A percentile compares a stretch with the other conserved stretches of the same genome.
phyloP scores from a whole-genome alignment of 2,113 vertebrate species.

The Cyrtonyx montezumae region DNA sequence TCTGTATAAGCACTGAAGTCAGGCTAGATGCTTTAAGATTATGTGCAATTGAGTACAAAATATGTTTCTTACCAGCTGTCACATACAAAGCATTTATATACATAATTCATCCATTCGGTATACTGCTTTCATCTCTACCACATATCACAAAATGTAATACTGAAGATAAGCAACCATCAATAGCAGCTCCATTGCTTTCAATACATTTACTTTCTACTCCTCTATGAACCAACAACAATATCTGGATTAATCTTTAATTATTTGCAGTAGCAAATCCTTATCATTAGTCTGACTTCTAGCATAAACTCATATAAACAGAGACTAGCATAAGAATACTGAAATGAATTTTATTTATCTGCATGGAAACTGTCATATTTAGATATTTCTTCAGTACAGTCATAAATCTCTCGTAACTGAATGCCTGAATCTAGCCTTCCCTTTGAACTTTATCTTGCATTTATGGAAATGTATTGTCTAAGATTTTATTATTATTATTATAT shows the following conservation, averaged over 20 bases:
- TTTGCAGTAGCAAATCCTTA: conserved; percentile 55
- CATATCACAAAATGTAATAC: not conserved
- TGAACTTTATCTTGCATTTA: conserved; percentile 54
- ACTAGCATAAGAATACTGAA: conserved; percentile 30
- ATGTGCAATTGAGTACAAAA: not conserved
- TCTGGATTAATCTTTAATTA: conserved; percentile 15
- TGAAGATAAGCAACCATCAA: conserved; percentile 44
- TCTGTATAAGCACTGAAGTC: not conserved
- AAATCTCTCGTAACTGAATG: conserved; percentile 37
- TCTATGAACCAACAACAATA: conserved; percentile 5
- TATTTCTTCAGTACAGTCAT: conserved; percentile 35
- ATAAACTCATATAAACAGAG: conserved; percentile 50
- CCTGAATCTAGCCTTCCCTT: conserved; percentile 21
- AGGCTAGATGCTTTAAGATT: not conserved
- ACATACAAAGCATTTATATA: not conserved
- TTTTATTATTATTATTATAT: not conserved
- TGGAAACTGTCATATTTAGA: conserved; percentile 48
- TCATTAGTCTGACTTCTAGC: conserved; percentile 33
- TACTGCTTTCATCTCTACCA: conserved; percentile 26
- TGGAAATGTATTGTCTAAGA: not conserved
- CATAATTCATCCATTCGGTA: not conserved
- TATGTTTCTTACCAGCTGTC: not conserved
- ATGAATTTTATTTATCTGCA: conserved; percentile 53
- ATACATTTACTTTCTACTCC: not conserved
- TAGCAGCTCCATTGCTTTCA: conserved; percentile 4